These are phyloP conservation scores for Oryzias curvinotus DNA, from an alignment of 2,113 vertebrate genomes.

Conservation along the genomic window DNA sequence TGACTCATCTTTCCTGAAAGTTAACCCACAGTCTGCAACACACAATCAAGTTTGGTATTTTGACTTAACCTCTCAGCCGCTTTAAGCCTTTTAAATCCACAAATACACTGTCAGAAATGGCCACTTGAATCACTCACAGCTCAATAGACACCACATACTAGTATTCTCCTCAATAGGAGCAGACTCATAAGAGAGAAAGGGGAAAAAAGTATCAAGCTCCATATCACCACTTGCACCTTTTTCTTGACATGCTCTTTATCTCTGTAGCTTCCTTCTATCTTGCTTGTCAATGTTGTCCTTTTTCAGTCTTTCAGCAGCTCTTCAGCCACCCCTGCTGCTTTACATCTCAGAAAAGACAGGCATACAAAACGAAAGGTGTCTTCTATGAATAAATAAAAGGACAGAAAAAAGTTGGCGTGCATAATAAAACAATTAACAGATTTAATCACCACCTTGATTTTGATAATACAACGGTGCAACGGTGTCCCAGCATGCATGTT, in stretches of 20 bases:
- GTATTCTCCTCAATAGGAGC: conserved; percentile 59
- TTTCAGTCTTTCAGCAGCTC: conserved; percentile 26
- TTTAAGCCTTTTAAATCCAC: conserved; percentile 53
- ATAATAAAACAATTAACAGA: too few relatives aligned
- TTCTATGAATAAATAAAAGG: too few relatives aligned
- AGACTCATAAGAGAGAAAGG: conserved; percentile 55
- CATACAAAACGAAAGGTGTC: conserved; percentile 4
- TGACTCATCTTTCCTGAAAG: conserved; percentile 27
- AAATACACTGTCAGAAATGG: conserved; percentile 47
- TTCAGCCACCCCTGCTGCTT: conserved; percentile 31
- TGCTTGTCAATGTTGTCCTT: conserved; percentile 50
- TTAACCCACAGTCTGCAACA: conserved; percentile 30
- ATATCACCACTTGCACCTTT: conserved; percentile 54
- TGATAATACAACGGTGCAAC: neutral
- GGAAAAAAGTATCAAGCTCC: conserved; percentile 53
- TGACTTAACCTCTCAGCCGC: conserved; percentile 43
- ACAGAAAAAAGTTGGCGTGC: too few relatives aligned
- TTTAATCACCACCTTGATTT: neutral
- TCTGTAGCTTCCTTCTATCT: conserved; percentile 40
- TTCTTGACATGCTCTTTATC: conserved; percentile 52
- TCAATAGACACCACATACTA: conserved; percentile 57
- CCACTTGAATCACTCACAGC: conserved; percentile 68
- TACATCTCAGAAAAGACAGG: conserved; percentile 24
- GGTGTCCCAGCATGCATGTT: neutral
- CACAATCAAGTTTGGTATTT: conserved; percentile 45